Evolutionary conservation across 2,797 vertebrate genomes (phyloP).

Genomic region (Euphonia xanthogaster): DNA sequence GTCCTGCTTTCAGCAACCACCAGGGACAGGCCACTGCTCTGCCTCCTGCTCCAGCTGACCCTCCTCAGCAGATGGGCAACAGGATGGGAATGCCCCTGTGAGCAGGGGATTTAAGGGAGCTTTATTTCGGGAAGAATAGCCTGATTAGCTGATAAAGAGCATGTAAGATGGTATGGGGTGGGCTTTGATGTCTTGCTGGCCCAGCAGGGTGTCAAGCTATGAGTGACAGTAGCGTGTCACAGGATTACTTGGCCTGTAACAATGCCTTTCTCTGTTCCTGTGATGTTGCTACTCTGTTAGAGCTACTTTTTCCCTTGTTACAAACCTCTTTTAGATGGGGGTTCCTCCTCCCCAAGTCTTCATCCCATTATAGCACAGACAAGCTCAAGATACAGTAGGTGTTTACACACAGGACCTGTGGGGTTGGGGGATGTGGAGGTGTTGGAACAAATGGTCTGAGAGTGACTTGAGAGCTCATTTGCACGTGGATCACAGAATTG

Average conservation of each 20-base stretch:
- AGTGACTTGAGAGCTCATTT: conserved; percentile 54
- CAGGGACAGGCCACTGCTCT: conserved; percentile 64
- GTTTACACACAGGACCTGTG: neutral
- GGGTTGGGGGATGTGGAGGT: conserved; percentile 4
- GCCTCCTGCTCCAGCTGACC: conserved; percentile 74
- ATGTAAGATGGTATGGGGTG: conserved; percentile 79
- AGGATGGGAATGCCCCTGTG: conserved; percentile 73
- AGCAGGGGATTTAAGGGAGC: conserved; percentile 78
- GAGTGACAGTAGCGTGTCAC: conserved; percentile 79
- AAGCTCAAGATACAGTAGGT: conserved; percentile 32
- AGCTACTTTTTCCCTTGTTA: conserved; percentile 58
- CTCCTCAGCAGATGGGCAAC: conserved; percentile 81
- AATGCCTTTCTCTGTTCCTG: conserved; percentile 69
- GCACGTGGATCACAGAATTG: conserved; percentile 35
- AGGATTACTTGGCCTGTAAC: conserved; percentile 76
- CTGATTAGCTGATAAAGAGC: conserved; percentile 81
- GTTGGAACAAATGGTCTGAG: conserved; percentile 54
- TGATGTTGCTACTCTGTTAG: conserved; percentile 68
- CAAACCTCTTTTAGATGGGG: conserved; percentile 37
- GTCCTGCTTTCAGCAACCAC: conserved; percentile 72
- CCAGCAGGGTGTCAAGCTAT: conserved; percentile 63
- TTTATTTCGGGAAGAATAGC: conserved; percentile 81
- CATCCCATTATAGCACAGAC: conserved; percentile 39
- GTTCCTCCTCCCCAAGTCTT: conserved; percentile 25
- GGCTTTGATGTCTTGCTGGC: conserved; percentile 80